Percentiles rank a stretch among this genome's conserved stretches.
Conservation (phyloP, 2,888 invertebrate species). For the Ischnura elegans region DNA sequence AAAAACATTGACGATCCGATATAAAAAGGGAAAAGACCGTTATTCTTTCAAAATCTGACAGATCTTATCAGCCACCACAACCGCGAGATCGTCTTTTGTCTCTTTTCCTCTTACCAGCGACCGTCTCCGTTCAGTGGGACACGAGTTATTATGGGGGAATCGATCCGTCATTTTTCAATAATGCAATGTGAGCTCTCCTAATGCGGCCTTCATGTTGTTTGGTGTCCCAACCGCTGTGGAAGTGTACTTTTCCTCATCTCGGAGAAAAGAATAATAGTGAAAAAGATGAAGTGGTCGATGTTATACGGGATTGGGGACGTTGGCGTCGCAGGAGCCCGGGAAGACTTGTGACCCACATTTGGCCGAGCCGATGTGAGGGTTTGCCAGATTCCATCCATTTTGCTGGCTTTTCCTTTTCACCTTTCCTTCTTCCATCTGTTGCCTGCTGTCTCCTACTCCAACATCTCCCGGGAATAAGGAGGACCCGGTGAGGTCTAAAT, state of each 20-base stretch:
- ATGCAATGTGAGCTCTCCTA: neutral
- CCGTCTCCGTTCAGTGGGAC: neutral
- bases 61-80: neutral
- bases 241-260: neutral
- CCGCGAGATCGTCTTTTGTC: neutral
- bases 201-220: neutral
- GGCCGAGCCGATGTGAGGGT: no score
- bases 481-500: no score
- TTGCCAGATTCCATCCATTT: neutral
- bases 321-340: slow-evolving; percentile 18
- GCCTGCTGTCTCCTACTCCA: neutral
- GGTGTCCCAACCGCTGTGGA: neutral
- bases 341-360: slow-evolving; percentile 33
- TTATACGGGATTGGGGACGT: slow-evolving; percentile 14
- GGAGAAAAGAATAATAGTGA: slow-evolving; percentile 3
- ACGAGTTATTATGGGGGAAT: neutral
- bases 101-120: neutral
- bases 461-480: neutral
- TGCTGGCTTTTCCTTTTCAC: neutral
- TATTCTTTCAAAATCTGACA: neutral
- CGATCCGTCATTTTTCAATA: neutral
- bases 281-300: neutral
- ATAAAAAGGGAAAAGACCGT: neutral
- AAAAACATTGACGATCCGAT: no score
- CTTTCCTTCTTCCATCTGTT: neutral